Conservation (phyloP, 2,888 invertebrate species). For the Pollenia amentaria region DNA sequence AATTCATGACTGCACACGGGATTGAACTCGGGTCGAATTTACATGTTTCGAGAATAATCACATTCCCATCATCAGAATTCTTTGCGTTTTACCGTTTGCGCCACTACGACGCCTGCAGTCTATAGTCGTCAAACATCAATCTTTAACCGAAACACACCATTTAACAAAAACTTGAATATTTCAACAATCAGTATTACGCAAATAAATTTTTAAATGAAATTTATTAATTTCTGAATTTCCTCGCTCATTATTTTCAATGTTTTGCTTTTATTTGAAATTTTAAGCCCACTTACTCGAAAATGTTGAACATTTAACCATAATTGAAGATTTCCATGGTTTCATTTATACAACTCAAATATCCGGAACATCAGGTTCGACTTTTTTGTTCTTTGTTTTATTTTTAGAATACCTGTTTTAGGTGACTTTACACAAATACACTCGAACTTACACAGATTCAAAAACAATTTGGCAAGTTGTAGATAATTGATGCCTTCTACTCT, state of each 20-base stretch:
- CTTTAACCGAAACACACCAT: no score
- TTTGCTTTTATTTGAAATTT: background rate
- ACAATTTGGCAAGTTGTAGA: constrained; percentile 54
- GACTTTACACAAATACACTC: constrained; percentile 10
- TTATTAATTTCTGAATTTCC: background rate
- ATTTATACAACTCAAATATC: constrained; percentile 47
- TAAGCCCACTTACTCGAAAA: background rate
- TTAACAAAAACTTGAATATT: no score
- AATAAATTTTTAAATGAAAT: background rate
- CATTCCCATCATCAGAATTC: no score
- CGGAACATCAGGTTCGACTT: constrained; percentile 1
- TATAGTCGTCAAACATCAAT: no score
- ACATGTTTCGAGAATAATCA: no score
- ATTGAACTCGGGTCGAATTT: no score
- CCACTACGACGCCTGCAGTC: no score
- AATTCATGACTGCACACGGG: no score
- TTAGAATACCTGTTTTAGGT: background rate
- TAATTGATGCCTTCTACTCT: constrained; percentile 67
- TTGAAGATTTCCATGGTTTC: constrained; percentile 58
- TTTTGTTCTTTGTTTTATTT: constrained; percentile 6
- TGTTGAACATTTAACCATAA: constrained; percentile 47
- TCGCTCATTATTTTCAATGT: background rate
- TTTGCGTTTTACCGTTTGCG: no score
- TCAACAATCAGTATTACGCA: background rate
- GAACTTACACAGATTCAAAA: background rate